Evolutionary conservation across 1,140 invertebrate species (phyloP).

Genomic region (Tetragnatha versicolor): DNA sequence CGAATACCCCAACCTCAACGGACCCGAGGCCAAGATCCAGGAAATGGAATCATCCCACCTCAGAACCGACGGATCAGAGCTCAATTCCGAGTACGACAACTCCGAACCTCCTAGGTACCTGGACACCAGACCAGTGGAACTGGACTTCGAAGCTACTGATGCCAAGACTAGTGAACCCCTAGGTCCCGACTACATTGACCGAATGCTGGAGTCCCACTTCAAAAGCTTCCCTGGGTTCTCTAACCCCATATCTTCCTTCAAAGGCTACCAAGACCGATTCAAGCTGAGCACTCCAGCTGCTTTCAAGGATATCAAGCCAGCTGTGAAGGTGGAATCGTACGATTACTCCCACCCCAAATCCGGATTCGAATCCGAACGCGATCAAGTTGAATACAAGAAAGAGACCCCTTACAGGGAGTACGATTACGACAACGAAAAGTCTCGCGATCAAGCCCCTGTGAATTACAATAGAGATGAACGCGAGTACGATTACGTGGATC

Average conservation of each 20-base stretch:
- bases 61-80: neutral
- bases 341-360: slow-evolving; percentile 32
- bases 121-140: slow-evolving; percentile 8
- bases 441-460: neutral
- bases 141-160: neutral
- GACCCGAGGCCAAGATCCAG: slow-evolving; percentile 45
- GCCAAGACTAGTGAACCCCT: slow-evolving; percentile 25
- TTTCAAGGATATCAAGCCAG: slow-evolving; percentile 47
- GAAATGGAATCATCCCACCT: slow-evolving; percentile 3
- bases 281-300: slow-evolving; percentile 16
- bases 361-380: slow-evolving; percentile 6
- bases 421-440: neutral
- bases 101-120: neutral
- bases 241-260: slow-evolving; percentile 36
- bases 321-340: slow-evolving; percentile 14
- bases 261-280: slow-evolving; percentile 39
- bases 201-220: slow-evolving; percentile 43
- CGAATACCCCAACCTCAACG: slow-evolving; percentile 31
- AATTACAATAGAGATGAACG: neutral
- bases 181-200: slow-evolving; percentile 41
- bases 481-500: neutral
- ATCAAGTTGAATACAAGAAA: neutral
- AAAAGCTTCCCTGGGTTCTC: slow-evolving; percentile 32
- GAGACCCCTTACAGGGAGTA: neutral
- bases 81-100: neutral